Evolutionary conservation across 1,140 invertebrate genomes (phyloP), one percentile per base, ranked within the genome.

Genomic region (Hycleus phaleratus): DNA sequence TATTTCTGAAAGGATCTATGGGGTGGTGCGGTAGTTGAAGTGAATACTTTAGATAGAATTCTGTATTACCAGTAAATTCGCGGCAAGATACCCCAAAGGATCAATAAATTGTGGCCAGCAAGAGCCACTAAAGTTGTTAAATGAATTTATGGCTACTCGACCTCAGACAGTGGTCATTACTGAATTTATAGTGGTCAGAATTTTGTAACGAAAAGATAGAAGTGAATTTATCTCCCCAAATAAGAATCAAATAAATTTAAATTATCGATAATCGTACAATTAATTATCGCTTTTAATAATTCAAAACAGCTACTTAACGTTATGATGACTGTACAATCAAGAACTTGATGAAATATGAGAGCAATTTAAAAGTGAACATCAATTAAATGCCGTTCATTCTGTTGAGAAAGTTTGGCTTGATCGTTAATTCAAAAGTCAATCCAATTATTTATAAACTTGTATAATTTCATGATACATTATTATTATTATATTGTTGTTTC

Each of bases 81-180:
- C 58, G 56, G 39, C 49, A 49, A 58, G 55, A 55, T 65, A 63
- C 68, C 12, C 67, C 39, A 39, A 61, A 43, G 67, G 68, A 42
- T 52, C 60, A 44, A 62, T 70, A 70, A 70, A 70, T 70, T 70
- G 67, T 60, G 67, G 67, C 59, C 51, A 50, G 64, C 63, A 71
- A 65, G 66, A 69, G 58, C 63, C 61, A 67, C 64, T 68, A 69
- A 71, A 71, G 69, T 71, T 71, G 69, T 71, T 71, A 69, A 71
- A 71, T 71, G 67, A 71, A 71, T 71, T 71, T 71, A 71, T 65
- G 61, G 67, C 59, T 60, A 62, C 64, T 65, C 49, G 58, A 69
- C 62, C 64, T 66, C 64, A 61, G 68, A 67, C 66, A 64, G 46
- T 63, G 67, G 68, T 68, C 68, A 66, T 70, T 69, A 62, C 65